Conservation (phyloP, 2,888 invertebrate species). For the Coelopa pilipes region DNA sequence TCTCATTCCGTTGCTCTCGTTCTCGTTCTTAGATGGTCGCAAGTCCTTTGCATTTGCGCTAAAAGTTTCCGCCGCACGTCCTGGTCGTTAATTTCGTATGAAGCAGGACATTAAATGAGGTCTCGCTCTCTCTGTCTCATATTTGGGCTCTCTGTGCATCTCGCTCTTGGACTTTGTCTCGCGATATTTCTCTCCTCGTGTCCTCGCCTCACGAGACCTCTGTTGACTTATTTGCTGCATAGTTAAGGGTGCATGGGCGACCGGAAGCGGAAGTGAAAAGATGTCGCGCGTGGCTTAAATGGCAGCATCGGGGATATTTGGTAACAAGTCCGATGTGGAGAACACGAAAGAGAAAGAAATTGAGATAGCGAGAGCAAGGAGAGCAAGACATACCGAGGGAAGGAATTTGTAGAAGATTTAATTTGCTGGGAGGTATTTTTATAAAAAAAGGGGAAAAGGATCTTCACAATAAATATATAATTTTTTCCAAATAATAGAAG, state of each 20-base stretch:
- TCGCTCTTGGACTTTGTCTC: too few species aligned
- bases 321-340: too few species aligned
- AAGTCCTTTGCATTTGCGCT: not conserved
- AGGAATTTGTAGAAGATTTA: too few species aligned
- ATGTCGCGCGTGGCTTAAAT: not conserved
- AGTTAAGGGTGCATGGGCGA: not conserved
- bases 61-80: conserved; percentile 7
- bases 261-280: not conserved
- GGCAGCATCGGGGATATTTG: not conserved
- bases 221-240: not conserved
- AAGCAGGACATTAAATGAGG: not conserved
- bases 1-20: not conserved
- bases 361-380: too few species aligned
- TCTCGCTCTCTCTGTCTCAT: too few species aligned
- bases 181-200: not conserved
- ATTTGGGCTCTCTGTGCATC: too few species aligned
- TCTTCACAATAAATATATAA: too few species aligned
- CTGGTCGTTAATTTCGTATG: conserved; percentile 5
- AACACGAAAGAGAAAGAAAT: too few species aligned
- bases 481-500: too few species aligned
- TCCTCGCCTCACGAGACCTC: not conserved
- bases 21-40: not conserved
- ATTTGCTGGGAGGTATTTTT: too few species aligned
- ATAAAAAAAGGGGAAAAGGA: too few species aligned
- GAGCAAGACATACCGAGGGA: too few species aligned